Conservation (phyloP, 2,113 vertebrate species). For the Pseudopodoces humilis region DNA sequence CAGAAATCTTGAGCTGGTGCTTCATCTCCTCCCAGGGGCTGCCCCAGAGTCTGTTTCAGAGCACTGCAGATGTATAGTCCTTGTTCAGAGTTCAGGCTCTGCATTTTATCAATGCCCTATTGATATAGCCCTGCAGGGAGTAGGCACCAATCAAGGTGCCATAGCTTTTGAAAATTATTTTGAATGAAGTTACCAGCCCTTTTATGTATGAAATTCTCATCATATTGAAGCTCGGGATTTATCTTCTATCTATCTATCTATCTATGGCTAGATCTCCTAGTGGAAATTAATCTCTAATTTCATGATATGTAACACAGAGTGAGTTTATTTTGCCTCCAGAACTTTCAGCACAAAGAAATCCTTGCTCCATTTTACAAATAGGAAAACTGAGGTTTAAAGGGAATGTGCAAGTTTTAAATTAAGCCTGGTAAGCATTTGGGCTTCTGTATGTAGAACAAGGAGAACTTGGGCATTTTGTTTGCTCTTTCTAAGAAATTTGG, state of each 20-base stretch:
- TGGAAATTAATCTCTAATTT: background rate
- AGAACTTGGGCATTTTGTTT: background rate
- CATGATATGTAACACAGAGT: background rate
- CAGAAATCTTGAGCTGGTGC: background rate
- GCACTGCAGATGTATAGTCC: fast-evolving
- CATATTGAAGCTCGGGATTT: background rate
- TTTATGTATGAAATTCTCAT: background rate
- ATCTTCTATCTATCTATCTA: background rate
- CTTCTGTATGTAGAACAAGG: background rate
- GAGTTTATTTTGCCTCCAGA: background rate
- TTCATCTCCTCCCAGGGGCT: background rate
- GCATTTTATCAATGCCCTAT: background rate
- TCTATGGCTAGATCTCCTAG: background rate
- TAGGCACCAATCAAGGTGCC: background rate
- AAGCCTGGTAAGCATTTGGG: background rate
- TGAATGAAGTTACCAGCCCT: background rate
- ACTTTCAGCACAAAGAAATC: background rate
- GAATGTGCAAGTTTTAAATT: background rate
- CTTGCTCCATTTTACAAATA: background rate
- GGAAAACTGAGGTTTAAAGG: background rate
- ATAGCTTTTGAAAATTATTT: background rate
- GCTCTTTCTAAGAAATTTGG: background rate
- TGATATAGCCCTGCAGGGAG: fast-evolving
- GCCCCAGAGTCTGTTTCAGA: background rate
- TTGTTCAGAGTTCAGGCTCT: background rate